phyloP scores from a whole-genome alignment of 1,140 invertebrate genomes.

The Cotesia vestalis region DNA sequence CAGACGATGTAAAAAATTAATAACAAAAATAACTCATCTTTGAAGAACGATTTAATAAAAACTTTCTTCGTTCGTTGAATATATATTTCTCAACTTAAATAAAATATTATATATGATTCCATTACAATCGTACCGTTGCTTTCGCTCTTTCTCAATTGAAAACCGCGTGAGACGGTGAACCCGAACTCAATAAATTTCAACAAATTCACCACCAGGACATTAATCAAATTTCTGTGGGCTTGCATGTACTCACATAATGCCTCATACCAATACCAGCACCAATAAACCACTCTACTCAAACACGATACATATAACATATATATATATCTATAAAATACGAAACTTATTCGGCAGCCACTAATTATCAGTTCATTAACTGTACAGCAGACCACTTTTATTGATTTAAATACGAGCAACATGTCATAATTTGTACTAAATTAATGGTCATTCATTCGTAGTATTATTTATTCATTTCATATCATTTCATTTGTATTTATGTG shows the following conservation, averaged over 20 bases:
- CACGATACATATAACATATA: too few relatives aligned
- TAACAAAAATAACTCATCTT: too few relatives aligned
- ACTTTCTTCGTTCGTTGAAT: background rate
- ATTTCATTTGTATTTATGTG: background rate
- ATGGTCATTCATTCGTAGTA: slow-evolving; percentile 27
- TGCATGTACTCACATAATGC: slow-evolving; percentile 27
- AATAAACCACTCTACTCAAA: too few relatives aligned
- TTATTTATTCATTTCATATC: background rate
- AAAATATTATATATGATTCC: background rate
- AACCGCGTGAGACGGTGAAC: background rate
- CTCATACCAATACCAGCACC: too few relatives aligned
- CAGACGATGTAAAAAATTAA: too few relatives aligned
- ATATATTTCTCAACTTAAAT: background rate
- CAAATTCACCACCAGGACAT: slow-evolving; percentile 14
- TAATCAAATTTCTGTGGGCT: slow-evolving; percentile 31
- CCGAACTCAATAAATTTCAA: slow-evolving; percentile 7
- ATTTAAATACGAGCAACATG: slow-evolving; percentile 43
- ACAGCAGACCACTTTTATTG: slow-evolving; percentile 43
- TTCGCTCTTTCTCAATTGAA: background rate
- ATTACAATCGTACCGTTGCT: background rate
- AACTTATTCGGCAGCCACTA: slow-evolving; percentile 38
- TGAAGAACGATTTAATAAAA: background rate
- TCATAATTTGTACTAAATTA: background rate
- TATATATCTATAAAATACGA: background rate
- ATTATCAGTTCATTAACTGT: slow-evolving; percentile 52